Percentiles rank a stretch among this genome's conserved stretches.
Conservation (phyloP, 1,140 invertebrate genomes). For the Eciton burchellii region DNA sequence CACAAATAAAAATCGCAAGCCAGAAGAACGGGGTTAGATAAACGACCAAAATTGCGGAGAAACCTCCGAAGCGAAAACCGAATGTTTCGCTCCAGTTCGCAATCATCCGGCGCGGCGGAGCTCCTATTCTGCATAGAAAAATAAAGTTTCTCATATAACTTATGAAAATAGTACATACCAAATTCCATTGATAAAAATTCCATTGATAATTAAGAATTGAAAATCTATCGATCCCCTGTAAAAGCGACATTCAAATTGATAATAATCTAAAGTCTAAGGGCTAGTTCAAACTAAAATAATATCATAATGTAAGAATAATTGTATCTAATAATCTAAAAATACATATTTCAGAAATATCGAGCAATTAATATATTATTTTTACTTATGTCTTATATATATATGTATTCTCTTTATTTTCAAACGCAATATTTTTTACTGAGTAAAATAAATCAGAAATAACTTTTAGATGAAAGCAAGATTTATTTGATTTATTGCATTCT, state of each 20-base stretch:
- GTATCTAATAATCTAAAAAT: too few relatives aligned
- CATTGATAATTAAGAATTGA: constrained; percentile 3
- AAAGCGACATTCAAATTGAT: constrained; percentile 26
- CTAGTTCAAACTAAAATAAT: too few relatives aligned
- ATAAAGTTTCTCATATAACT: constrained; percentile 53
- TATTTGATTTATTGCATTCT: constrained; percentile 1
- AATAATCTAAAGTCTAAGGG: constrained; percentile 22
- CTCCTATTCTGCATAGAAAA: constrained; percentile 59
- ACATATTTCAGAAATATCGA: too few relatives aligned
- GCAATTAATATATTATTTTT: not conserved
- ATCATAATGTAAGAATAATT: too few relatives aligned
- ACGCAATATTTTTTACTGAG: not conserved
- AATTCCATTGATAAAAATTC: constrained; percentile 6
- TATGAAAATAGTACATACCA: constrained; percentile 33
- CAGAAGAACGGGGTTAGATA: constrained; percentile 56
- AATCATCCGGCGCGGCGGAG: constrained; percentile 61
- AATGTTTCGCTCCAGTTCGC: constrained; percentile 73
- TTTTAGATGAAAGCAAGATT: not conserved
- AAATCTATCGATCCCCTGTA: not conserved
- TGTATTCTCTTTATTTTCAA: too few relatives aligned
- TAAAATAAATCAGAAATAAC: not conserved
- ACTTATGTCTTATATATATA: not conserved
- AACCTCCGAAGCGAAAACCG: constrained; percentile 71
- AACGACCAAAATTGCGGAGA: constrained; percentile 69
- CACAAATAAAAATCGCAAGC: constrained; percentile 57